phyloP scores from a whole-genome alignment of 2,113 vertebrate genomes.

The Ahaetulla prasina region DNA sequence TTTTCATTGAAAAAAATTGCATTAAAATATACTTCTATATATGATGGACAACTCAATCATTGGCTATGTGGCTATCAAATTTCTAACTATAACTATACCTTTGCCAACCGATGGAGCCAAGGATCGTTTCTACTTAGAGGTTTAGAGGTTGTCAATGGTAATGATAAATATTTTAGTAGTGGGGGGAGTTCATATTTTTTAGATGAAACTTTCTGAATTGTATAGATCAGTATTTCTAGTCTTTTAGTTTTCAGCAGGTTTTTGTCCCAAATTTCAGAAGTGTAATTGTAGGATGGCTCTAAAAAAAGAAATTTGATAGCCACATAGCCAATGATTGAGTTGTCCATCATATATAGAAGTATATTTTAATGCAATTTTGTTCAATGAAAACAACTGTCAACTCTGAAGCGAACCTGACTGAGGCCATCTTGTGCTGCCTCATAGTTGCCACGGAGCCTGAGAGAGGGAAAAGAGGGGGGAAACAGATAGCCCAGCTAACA shows the following conservation, averaged over 20 bases:
- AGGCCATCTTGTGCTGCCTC: too few species aligned
- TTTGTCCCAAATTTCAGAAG: neutral
- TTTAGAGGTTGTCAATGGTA: too few species aligned
- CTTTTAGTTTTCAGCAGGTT: neutral
- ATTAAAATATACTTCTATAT: neutral
- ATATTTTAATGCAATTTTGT: neutral
- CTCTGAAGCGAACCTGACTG: too few species aligned
- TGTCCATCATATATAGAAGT: neutral
- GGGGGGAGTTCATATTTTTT: neutral
- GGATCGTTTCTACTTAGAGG: too few species aligned
- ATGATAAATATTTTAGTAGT: neutral
- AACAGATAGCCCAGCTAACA: too few species aligned
- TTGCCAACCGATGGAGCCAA: too few species aligned
- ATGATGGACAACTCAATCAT: neutral
- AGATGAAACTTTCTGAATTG: neutral
- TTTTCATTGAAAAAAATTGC: neutral
- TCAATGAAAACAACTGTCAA: neutral
- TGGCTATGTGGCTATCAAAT: neutral
- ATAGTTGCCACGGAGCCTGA: too few species aligned
- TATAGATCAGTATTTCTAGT: neutral
- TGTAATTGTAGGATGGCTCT: neutral
- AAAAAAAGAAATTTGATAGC: neutral
- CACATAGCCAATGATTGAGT: neutral
- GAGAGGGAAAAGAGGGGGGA: too few species aligned
- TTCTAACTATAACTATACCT: neutral